Evolutionary conservation across 2,113 vertebrate species (phyloP).

Genomic region (Rostratula benghalensis): DNA sequence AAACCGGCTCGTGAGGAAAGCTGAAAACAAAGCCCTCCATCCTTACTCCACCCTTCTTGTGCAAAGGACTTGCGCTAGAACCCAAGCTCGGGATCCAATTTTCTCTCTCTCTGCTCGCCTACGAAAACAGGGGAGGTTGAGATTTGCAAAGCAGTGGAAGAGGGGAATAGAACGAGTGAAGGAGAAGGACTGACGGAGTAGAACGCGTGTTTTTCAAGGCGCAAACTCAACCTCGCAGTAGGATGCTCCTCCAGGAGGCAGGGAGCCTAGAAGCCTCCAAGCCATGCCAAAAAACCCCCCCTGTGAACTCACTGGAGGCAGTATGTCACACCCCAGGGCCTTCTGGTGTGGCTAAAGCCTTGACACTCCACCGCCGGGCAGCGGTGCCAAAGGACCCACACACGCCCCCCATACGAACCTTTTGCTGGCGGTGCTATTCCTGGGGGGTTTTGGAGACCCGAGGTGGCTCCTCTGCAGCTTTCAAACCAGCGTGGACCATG

Average conservation of each 20-base stretch:
- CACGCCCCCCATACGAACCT: background rate
- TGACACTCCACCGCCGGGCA: accelerated
- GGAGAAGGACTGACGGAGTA: accelerated
- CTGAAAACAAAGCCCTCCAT: background rate
- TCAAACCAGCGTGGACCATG: background rate
- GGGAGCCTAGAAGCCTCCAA: background rate
- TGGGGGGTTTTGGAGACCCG: background rate
- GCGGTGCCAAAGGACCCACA: background rate
- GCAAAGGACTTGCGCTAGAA: background rate
- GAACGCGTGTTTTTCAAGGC: accelerated
- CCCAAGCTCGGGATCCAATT: background rate
- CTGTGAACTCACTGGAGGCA: accelerated
- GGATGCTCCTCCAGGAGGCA: background rate
- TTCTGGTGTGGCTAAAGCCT: background rate
- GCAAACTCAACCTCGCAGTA: background rate
- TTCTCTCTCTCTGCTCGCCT: background rate
- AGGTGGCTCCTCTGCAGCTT: background rate
- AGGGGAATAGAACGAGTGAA: background rate
- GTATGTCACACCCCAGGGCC: background rate
- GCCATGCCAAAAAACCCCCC: background rate
- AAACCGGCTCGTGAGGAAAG: background rate
- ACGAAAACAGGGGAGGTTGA: background rate
- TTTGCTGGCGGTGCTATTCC: accelerated
- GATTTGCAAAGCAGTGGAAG: background rate
- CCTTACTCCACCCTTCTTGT: background rate